Percentiles rank a stretch among this genome's conserved stretches.
These are phyloP conservation scores for Dascyllus trimaculatus DNA, from an alignment of 2,113 vertebrate species.

Conservation along the genomic window DNA sequence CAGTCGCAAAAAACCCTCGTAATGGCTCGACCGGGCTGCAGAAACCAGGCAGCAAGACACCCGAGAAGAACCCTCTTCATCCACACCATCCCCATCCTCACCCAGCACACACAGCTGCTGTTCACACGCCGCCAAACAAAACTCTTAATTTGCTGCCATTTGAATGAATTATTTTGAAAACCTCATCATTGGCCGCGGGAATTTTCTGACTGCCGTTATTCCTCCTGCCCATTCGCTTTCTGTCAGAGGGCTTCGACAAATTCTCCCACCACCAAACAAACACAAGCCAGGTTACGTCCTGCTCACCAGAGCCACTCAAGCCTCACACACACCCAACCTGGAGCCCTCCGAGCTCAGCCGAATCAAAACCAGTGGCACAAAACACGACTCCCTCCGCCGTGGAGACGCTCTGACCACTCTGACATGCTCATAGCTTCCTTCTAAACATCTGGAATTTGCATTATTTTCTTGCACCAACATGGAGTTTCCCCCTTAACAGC, in stretches of 20 bases:
- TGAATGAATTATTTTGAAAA: neutral
- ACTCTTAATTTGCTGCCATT: neutral
- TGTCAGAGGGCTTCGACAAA: conserved; percentile 21
- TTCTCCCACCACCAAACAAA: conserved; percentile 33
- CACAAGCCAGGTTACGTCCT: conserved; percentile 39
- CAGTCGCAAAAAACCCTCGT: conserved; percentile 34
- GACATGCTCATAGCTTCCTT: conserved; percentile 93
- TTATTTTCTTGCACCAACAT: conserved; percentile 87
- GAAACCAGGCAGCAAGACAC: conserved; percentile 44
- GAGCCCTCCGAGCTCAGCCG: conserved; percentile 87
- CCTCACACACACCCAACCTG: conserved; percentile 82
- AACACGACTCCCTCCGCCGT: conserved; percentile 89
- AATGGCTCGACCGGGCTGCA: conserved; percentile 33
- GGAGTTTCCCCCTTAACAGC: conserved; percentile 81
- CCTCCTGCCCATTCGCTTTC: neutral
- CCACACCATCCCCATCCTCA: no score
- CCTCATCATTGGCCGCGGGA: neutral
- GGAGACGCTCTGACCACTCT: conserved; percentile 91
- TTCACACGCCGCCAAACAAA: neutral
- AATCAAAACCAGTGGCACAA: conserved; percentile 87
- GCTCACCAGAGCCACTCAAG: no score
- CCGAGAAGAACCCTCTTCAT: no score
- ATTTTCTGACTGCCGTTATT: neutral
- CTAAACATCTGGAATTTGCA: conserved; percentile 94
- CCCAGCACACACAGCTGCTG: no score